These are phyloP conservation scores for Pan troglodytes DNA, from an alignment of 2,113 vertebrate genomes.

Conservation along the genomic window DNA sequence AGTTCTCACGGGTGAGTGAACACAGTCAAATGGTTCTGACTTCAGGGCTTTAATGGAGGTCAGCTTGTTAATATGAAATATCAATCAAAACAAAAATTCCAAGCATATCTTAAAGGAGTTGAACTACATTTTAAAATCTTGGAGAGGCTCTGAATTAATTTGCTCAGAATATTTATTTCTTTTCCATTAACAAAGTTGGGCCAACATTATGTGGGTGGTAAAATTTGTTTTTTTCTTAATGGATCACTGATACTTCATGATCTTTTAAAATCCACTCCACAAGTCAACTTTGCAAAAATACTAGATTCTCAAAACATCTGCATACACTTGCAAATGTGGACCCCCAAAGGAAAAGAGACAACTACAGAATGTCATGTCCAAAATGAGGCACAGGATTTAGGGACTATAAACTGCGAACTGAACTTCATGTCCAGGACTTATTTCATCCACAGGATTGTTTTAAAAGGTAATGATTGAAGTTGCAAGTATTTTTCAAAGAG, in stretches of 20 bases:
- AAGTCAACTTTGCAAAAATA: slow-evolving; percentile 28
- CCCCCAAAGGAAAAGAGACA: neutral
- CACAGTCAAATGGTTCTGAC: slow-evolving; percentile 84
- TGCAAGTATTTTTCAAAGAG: neutral
- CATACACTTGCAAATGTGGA: neutral
- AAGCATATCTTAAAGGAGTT: neutral
- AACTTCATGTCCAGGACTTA: neutral
- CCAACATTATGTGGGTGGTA: slow-evolving; percentile 11
- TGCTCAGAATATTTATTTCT: neutral
- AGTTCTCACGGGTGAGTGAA: slow-evolving; percentile 83
- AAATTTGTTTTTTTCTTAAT: slow-evolving; percentile 64
- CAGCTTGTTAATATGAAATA: slow-evolving; percentile 68
- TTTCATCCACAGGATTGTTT: neutral
- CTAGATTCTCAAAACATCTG: neutral
- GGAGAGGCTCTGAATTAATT: neutral
- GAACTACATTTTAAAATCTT: neutral
- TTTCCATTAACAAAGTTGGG: neutral
- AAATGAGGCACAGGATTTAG: neutral
- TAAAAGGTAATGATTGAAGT: neutral
- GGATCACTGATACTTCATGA: slow-evolving; percentile 44
- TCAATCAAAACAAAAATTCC: slow-evolving; percentile 67
- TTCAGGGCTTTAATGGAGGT: slow-evolving; percentile 55
- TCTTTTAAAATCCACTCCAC: slow-evolving; percentile 53
- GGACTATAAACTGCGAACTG: neutral
- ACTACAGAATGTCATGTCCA: neutral